Percentiles rank a stretch among this genome's conserved stretches.
Evolutionary conservation across 2,113 vertebrate genomes (phyloP).

Genomic region (Oryzias woworae): DNA sequence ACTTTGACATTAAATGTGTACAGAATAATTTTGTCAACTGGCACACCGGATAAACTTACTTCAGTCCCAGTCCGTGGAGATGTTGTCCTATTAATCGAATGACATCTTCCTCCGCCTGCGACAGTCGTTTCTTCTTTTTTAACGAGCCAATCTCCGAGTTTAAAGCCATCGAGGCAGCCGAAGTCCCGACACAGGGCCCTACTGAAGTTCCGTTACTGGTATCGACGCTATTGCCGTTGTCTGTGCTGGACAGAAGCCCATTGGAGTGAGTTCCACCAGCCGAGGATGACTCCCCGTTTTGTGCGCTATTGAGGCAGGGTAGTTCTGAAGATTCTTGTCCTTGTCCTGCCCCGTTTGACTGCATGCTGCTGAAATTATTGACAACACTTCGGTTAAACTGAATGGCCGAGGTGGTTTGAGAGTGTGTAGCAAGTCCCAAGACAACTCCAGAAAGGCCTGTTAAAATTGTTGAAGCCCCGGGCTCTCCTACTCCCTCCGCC

Average conservation of each 20-base stretch:
- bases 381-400: conserved; percentile 78
- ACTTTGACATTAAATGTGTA: not conserved
- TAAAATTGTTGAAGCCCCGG: conserved; percentile 90
- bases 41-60: conserved; percentile 84
- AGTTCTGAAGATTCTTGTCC: conserved; percentile 84
- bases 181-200: conserved; percentile 72
- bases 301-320: conserved; percentile 82
- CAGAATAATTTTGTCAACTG: conserved; percentile 32
- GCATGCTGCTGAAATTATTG: conserved; percentile 84
- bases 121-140: conserved; percentile 95
- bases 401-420: conserved; percentile 75
- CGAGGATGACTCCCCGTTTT: conserved; percentile 91
- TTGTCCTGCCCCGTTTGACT: conserved; percentile 93
- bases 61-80: conserved; percentile 94
- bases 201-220: conserved; percentile 83
- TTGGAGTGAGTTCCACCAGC: conserved; percentile 87
- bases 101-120: conserved; percentile 96
- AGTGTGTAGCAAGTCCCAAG: conserved; percentile 71
- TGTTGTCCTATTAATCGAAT: conserved; percentile 98
- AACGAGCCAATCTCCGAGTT: conserved; percentile 81
- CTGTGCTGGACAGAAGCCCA: conserved; percentile 83
- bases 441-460: conserved; percentile 87
- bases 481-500: conserved; percentile 97
- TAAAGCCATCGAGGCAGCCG: conserved; percentile 70
- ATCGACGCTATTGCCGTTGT: conserved; percentile 81